Evolutionary conservation across 2,888 invertebrate species (phyloP), one percentile per base, ranked within the genome.

Genomic region (Ligdia adustata): DNA sequence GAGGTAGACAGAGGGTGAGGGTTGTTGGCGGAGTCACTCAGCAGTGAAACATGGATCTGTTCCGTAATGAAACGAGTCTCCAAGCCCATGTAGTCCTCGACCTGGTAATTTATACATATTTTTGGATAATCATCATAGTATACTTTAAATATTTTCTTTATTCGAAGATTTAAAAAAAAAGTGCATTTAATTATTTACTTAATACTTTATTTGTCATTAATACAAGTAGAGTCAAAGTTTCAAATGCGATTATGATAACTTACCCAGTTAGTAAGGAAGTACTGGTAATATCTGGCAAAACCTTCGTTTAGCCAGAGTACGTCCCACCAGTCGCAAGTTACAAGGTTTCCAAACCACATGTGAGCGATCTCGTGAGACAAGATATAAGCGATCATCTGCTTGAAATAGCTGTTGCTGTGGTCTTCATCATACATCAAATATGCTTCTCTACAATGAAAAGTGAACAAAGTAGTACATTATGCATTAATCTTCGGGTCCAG

Each of bases 271-370:
- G 93, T 92, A 0, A 91, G 91, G 62, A 91, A 91, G 69, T 95
- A 95, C 73, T 96, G 93, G 64, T 95, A 94, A 73, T 92, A 95
- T 65, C 92, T 91, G 0, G 95, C 95, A 53, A 95, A 95, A 2
- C 91, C 93, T 80, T 93, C 93, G 68, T 92, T 93, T 3, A 94
- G 74, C 92, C 93, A 94, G 1, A 92, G 73, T n/a, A 85, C 90
- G 9, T 90, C 87, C 94, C 94, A 94, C 93, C 93, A 94, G 22
- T 91, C 82, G 38, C 91, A 90, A 1, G 93, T 93, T 3, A 94
- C 91, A 12, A 92, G 75, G 69, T 94, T 92, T 24, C 94, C 94
- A 64, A 94, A 94, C 94, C 94, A 94, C 91, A 93, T 93, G 69
- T 95, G 95, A 1, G 94, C 92, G 12, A 94, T 89, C 72, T 95